Evolutionary conservation across 2,797 vertebrate genomes (phyloP), one percentile per base, ranked within the genome.

Genomic region (Limosa lapponica): DNA sequence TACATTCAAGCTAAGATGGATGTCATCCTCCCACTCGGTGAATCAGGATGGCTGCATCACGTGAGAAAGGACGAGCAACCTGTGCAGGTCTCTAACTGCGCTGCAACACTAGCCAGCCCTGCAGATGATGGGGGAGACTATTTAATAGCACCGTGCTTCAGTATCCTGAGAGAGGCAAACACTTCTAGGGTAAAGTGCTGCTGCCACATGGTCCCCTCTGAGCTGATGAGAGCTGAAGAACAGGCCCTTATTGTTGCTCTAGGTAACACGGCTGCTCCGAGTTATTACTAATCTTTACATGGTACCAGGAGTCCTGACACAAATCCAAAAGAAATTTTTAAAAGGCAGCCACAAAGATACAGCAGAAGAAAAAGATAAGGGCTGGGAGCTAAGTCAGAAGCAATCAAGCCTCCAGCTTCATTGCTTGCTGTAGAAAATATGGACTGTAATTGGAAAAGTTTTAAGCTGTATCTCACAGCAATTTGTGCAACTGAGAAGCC

Each of bases 401-500:
- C 74, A 77, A 75, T 58, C 78, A 85, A 87, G 59, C 55, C 71
- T 84, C 78, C 59, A 67, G 59, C 48, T 91, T 82, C 52, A 51
- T 82, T 95, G 59, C 48, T 94, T 77, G 30, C 46, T 80, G 32
- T 23, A 77, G 82, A 70, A 94, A 95, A 89, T 74, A 93, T 5
- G 67, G 61, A 19, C 59, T 73, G 73, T 74, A 80, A 74, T 4
- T 89, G 83, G 67, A 77, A 92, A 90, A 82, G 67, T 72, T 95
- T 93, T 74, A 89, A 94, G 80, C 27, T 66, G 41, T 61, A 80
- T 81, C 62, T 95, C 67, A 90, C 44, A 82, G 71, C 48, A 87
- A 92, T 93, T 85, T 82, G 64, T 84, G 64, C 59, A 82, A 94
- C 64, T 58, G 69, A 92, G 82, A 88, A 87, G 34, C 24, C 73